These are phyloP conservation scores for Microctenopoma steveboyesi DNA, from an alignment of 2,797 vertebrate species.

Conservation along the genomic window DNA sequence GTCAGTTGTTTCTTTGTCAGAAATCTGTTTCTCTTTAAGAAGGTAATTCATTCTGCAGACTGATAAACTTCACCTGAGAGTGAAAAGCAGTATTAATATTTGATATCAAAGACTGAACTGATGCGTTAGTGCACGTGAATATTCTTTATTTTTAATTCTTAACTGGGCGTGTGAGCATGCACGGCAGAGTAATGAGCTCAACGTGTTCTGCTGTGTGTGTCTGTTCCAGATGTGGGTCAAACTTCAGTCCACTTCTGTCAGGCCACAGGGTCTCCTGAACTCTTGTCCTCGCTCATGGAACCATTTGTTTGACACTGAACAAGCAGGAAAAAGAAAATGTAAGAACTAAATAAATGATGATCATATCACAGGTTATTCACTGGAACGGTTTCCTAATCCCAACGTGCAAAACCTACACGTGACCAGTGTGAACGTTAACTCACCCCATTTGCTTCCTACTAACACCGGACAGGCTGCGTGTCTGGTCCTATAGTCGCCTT, in stretches of 20 bases:
- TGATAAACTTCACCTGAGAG: background rate
- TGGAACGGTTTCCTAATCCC: background rate
- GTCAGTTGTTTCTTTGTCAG: background rate
- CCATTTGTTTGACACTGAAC: conserved; percentile 98
- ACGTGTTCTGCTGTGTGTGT: background rate
- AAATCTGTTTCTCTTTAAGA: conserved; percentile 2
- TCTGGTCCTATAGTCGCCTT: conserved; percentile 95
- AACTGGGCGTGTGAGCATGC: background rate
- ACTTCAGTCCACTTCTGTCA: conserved; percentile 93
- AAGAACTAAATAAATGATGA: no score
- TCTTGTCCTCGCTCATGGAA: conserved; percentile 99
- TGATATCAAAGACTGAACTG: background rate
- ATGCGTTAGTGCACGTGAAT: background rate
- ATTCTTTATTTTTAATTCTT: background rate
- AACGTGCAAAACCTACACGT: background rate
- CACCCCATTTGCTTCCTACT: conserved; percentile 99
- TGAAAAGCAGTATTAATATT: background rate
- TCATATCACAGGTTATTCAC: no score
- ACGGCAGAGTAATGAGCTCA: background rate
- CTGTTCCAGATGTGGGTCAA: background rate
- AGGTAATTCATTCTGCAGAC: background rate
- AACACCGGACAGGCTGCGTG: conserved; percentile 97
- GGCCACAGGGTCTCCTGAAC: conserved; percentile 94
- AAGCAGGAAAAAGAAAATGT: conserved; percentile 42
- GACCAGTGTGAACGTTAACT: conserved; percentile 66